A percentile compares a stretch with the other conserved stretches of the same genome.
phyloP scores from a whole-genome alignment of 2,113 vertebrate genomes.

The Gallinago jamesoni region DNA sequence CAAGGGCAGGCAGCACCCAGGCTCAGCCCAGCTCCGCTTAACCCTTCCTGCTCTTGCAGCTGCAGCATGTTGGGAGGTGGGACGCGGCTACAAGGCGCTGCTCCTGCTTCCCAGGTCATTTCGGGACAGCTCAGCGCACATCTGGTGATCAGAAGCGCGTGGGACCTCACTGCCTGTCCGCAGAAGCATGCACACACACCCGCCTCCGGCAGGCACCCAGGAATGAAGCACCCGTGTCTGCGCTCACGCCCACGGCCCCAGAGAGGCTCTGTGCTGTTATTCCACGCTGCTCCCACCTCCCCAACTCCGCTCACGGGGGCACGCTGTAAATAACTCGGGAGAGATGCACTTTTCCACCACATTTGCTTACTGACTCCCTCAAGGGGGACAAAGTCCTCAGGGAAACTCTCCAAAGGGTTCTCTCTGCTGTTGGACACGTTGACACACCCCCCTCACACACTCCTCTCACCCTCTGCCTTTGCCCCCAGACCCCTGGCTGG shows the following conservation, averaged over 20 bases:
- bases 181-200: fast-evolving
- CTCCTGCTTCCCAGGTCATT: not conserved
- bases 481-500: not conserved
- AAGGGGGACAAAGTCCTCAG: not conserved
- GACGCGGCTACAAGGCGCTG: fast-evolving
- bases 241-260: fast-evolving
- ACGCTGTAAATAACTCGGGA: not conserved
- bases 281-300: not conserved
- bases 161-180: not conserved
- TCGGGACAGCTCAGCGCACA: not conserved
- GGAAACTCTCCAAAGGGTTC: not conserved
- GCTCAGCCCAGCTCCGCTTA: not conserved
- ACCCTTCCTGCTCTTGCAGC: not conserved
- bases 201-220: fast-evolving
- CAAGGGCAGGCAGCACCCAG: not conserved
- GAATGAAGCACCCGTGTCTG: not conserved
- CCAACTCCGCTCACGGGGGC: fast-evolving
- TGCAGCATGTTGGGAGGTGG: fast-evolving
- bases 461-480: not conserved
- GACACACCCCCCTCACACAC: fast-evolving
- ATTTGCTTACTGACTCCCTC: not conserved
- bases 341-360: not conserved
- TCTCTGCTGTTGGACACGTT: not conserved
- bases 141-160: fast-evolving
- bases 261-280: fast-evolving